Evolutionary conservation across 2,888 invertebrate species (phyloP), one percentile per base, ranked within the genome.

Genomic region (Ceraclea dissimilis): DNA sequence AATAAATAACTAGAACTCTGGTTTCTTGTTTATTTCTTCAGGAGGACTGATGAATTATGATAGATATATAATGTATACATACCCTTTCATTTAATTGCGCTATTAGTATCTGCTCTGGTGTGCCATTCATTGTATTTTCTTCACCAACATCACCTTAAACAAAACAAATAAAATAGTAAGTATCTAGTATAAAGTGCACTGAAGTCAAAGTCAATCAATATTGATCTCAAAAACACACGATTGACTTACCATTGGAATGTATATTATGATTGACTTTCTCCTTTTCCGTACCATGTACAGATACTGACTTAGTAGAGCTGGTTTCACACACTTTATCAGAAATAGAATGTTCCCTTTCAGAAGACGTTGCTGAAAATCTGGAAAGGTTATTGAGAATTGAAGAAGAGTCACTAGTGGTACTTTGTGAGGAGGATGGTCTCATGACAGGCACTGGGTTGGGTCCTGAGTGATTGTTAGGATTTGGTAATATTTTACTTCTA

Each of bases 61-160:
- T 26, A 26, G 10, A 26, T 6, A 26, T 10, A 6, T 26, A 6
- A 26, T 26, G 10, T 26, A 26, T 26, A 26, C 26, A 69, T 58
- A 78, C 78, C 71, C 77, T 76, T 70, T 69, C 70, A 67, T 74
- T 77, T 58, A 78, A 74, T 67, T 76, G 76, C 49, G 72, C 68
- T 60, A 78, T 72, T 62, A 76, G 66, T 60, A 69, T 70, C 16
- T 76, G 62, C 33, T 62, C 61, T 22, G 58, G 59, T 34, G 61
- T 58, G 6, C 43, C 31, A 21, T 47, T 54, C 31, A 50, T 44
- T 11, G 46, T 19, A 13, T 19, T 19, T 10, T 5, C 20, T 49
- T 54, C 54, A 34, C 31, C 6, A 16, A 21, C 33, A 13, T 54
- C 54, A 17, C 54, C 54, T 54, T 39, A 43, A 53, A 53, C 18